A percentile compares a stretch with the other conserved stretches of the same genome.
Evolutionary conservation across 2,797 vertebrate species (phyloP).

Genomic region (Xenopus petersii): DNA sequence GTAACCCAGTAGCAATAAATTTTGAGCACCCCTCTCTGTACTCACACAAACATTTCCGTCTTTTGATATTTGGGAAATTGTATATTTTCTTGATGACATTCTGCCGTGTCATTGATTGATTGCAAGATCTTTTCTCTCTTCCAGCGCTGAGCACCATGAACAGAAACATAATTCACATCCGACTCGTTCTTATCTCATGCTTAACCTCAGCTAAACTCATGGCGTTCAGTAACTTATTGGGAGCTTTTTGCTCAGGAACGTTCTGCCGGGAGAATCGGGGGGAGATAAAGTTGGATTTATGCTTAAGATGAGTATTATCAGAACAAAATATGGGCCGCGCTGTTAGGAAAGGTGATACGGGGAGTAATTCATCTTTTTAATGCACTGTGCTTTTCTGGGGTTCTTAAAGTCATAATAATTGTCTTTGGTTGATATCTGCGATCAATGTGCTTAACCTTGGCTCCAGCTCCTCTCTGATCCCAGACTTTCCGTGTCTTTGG

Average conservation of each 20-base stretch:
- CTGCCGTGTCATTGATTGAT: constrained; percentile 26
- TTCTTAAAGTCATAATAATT: constrained; percentile 8
- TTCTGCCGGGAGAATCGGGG: constrained; percentile 16
- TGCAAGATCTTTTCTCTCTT: neutral
- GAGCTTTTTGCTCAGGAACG: constrained; percentile 30
- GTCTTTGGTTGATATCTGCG: constrained; percentile 4
- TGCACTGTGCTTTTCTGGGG: constrained; percentile 22
- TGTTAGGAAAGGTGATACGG: constrained; percentile 10
- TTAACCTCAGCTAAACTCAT: constrained; percentile 24
- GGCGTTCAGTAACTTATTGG: constrained; percentile 25
- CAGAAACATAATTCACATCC: constrained; percentile 35
- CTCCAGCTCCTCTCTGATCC: neutral
- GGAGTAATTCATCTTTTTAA: constrained; percentile 14
- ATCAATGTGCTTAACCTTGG: constrained; percentile 19
- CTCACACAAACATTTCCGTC: neutral
- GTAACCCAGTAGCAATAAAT: no score
- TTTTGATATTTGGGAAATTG: neutral
- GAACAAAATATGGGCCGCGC: constrained; percentile 28
- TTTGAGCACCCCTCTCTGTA: neutral
- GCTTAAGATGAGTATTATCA: constrained; percentile 35
- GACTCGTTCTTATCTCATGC: constrained; percentile 31
- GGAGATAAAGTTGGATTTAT: constrained; percentile 44
- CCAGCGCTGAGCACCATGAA: neutral
- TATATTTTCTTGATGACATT: neutral
- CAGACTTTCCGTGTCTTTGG: no score